Percentiles rank a stretch among this genome's conserved stretches.
Conservation (phyloP, 2,888 invertebrate genomes). For the Cephus pulcher region DNA sequence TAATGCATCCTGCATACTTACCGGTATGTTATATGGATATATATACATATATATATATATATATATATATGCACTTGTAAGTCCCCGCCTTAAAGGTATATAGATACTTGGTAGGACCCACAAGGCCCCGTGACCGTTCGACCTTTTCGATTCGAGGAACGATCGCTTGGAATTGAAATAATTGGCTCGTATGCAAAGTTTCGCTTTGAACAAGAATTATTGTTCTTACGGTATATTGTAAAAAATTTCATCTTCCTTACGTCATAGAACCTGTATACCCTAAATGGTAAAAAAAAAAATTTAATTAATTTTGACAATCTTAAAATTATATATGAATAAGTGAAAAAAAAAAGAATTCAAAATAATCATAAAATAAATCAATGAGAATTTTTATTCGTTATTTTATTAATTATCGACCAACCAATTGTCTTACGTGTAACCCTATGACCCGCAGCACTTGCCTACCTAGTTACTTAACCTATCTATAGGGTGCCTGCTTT, state of each 20-base stretch:
- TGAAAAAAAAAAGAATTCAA: too few species aligned
- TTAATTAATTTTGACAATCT: too few species aligned
- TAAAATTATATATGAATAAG: too few species aligned
- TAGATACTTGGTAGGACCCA: not conserved
- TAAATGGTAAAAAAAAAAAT: not conserved
- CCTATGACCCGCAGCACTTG: not conserved
- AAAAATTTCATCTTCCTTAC: not conserved
- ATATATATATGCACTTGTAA: not conserved
- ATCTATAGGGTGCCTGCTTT: not conserved
- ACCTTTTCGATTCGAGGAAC: slow-evolving; percentile 22
- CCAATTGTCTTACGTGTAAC: too few species aligned
- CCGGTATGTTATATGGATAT: not conserved
- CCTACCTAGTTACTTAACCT: too few species aligned
- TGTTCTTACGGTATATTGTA: too few species aligned
- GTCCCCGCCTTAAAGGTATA: not conserved
- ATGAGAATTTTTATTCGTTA: not conserved
- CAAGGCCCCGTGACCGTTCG: not conserved
- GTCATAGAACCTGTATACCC: not conserved
- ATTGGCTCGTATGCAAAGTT: slow-evolving; percentile 50
- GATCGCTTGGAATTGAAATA: slow-evolving; percentile 50
- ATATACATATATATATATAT: too few species aligned
- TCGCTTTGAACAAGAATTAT: not conserved
- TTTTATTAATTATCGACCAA: not conserved
- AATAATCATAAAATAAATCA: not conserved
- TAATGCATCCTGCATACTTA: slow-evolving; percentile 48